A percentile compares a stretch with the other conserved stretches of the same genome.
These are phyloP conservation scores for Sinosuthora webbiana DNA, from an alignment of 2,113 vertebrate genomes.

Conservation along the genomic window DNA sequence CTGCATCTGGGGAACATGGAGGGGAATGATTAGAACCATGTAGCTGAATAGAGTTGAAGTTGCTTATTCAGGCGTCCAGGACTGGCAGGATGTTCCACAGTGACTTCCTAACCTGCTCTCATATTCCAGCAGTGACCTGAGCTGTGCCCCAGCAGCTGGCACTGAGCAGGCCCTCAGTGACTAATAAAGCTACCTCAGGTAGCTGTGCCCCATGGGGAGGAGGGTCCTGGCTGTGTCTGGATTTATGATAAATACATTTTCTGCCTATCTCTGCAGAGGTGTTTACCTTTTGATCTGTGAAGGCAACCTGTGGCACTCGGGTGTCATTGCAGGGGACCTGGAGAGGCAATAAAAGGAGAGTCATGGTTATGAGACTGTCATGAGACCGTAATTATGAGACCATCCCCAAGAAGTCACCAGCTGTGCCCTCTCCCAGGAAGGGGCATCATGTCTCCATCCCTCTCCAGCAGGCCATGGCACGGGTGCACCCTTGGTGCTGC, in stretches of 20 bases:
- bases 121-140: fast-evolving
- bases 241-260: fast-evolving
- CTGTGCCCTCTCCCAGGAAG: neutral
- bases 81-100: neutral
- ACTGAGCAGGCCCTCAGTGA: neutral
- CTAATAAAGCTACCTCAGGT: neutral
- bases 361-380: fast-evolving
- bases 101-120: fast-evolving
- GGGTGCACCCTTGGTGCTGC: neutral
- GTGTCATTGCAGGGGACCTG: conserved; percentile 61
- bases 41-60: fast-evolving
- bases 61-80: neutral
- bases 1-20: fast-evolving
- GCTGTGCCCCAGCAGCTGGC: fast-evolving
- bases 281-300: neutral
- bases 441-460: fast-evolving
- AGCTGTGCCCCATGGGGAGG: neutral
- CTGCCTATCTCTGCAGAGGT: fast-evolving
- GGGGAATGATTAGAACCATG: fast-evolving
- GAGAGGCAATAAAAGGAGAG: neutral
- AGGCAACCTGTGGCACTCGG: conserved; percentile 34
- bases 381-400: neutral
- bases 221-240: fast-evolving
- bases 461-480: fast-evolving
- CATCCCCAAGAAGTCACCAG: fast-evolving